These are phyloP conservation scores for Octonoba sinensis DNA, from an alignment of 2,888 invertebrate genomes.

Conservation along the genomic window DNA sequence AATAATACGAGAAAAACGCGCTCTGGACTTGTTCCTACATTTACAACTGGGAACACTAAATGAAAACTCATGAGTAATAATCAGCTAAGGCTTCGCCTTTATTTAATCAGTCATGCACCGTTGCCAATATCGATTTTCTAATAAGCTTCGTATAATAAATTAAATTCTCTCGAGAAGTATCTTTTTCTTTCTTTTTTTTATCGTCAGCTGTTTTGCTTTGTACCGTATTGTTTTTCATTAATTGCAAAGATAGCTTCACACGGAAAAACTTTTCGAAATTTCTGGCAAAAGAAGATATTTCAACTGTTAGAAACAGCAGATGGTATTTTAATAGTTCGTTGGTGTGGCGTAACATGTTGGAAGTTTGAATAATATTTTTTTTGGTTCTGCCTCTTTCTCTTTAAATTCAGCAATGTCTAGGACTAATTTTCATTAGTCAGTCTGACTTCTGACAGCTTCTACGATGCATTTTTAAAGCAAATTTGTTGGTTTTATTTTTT, in stretches of 20 bases:
- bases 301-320: slow-evolving; percentile 18
- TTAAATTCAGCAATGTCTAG: too few species aligned
- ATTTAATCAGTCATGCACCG: slow-evolving; percentile 45
- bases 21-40: slow-evolving; percentile 19
- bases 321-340: slow-evolving; percentile 49
- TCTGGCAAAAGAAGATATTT: slow-evolving; percentile 3
- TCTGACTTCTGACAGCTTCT: too few species aligned
- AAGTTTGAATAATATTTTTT: slow-evolving; percentile 13
- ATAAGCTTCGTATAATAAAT: slow-evolving; percentile 54
- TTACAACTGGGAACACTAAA: slow-evolving; percentile 31
- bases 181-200: slow-evolving; percentile 21
- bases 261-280: not conserved
- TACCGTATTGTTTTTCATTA: too few species aligned
- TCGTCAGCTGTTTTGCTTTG: too few species aligned
- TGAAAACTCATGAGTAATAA: slow-evolving; percentile 52
- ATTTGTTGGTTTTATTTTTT: too few species aligned
- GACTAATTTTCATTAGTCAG: too few species aligned
- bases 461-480: too few species aligned
- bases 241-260: too few species aligned
- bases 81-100: slow-evolving; percentile 28
- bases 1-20: slow-evolving; percentile 26
- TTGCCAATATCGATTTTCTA: slow-evolving; percentile 54
- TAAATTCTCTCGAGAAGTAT: slow-evolving; percentile 40
- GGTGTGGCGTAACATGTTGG: slow-evolving; percentile 14
- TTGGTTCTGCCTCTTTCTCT: not conserved